Evolutionary conservation across 2,888 invertebrate genomes (phyloP).

Genomic region (Aquatica leii): DNA sequence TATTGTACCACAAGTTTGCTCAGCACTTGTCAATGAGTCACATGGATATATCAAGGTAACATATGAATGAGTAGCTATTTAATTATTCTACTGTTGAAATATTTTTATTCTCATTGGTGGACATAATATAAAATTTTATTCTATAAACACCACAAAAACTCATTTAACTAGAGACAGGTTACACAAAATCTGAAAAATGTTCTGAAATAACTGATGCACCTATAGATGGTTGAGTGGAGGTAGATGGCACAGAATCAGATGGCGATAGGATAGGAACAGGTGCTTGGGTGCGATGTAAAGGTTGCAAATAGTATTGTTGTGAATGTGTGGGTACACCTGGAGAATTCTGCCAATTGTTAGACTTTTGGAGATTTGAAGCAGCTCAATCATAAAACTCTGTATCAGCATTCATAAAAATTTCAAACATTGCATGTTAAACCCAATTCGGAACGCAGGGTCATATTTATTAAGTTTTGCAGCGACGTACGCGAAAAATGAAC

Average conservation of each 20-base stretch:
- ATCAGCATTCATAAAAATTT: neutral
- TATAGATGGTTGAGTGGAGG: neutral
- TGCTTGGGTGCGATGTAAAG: neutral
- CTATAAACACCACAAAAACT: neutral
- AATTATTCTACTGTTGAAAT: neutral
- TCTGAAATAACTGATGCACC: slow-evolving; percentile 1
- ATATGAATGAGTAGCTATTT: neutral
- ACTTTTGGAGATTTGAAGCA: slow-evolving; percentile 5
- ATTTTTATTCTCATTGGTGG: neutral
- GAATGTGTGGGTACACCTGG: slow-evolving; percentile 6
- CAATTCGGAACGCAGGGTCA: neutral
- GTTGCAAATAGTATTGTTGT: slow-evolving; percentile 3
- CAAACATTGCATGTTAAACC: neutral
- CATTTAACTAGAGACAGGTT: slow-evolving; percentile 4
- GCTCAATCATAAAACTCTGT: slow-evolving; percentile 1
- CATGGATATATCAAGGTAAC: slow-evolving; percentile 14
- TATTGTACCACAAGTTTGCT: slow-evolving; percentile 21
- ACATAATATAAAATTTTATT: neutral
- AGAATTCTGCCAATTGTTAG: neutral
- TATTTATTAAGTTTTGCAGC: too few species aligned
- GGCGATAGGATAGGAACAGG: slow-evolving; percentile 4
- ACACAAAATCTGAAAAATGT: slow-evolving; percentile 11
- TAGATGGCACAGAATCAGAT: slow-evolving; percentile 10
- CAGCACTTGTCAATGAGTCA: slow-evolving; percentile 15
- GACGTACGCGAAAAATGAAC: too few species aligned